Conservation (phyloP, 1,140 invertebrate species). For the Drosophila micromelanica region DNA sequence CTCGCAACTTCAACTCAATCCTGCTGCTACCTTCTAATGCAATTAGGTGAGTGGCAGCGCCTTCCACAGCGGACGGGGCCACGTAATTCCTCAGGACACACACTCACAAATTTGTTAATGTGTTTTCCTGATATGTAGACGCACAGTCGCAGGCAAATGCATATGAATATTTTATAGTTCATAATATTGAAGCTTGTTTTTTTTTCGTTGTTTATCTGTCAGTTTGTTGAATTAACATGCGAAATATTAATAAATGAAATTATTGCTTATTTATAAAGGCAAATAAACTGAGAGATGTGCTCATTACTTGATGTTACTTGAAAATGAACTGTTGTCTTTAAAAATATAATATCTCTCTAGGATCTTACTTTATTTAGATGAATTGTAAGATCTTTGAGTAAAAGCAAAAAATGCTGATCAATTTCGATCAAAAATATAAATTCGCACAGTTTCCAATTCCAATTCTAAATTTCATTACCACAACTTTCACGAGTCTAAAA, state of each 20-base stretch:
- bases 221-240: conserved; percentile 20
- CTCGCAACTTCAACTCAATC: conserved; percentile 2
- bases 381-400: no score
- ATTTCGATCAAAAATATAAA: no score
- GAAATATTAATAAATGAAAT: conserved; percentile 41
- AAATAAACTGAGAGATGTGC: not conserved
- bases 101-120: conserved; percentile 71
- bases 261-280: conserved; percentile 23
- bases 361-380: no score
- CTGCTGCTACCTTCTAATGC: conserved; percentile 56
- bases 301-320: not conserved
- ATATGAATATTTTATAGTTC: conserved; percentile 80
- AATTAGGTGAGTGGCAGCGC: conserved; percentile 72
- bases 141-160: conserved; percentile 35
- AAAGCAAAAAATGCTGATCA: no score
- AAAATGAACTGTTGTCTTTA: not conserved
- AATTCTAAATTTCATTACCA: no score
- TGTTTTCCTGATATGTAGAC: conserved; percentile 54
- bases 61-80: conserved; percentile 3
- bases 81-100: conserved; percentile 45
- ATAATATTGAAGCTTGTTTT: conserved; percentile 39
- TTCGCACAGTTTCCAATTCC: no score
- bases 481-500: no score
- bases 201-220: conserved; percentile 28
- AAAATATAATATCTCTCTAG: no score